These are phyloP conservation scores for Sthenelais limicola DNA, from an alignment of 2,888 invertebrate genomes.

Conservation along the genomic window DNA sequence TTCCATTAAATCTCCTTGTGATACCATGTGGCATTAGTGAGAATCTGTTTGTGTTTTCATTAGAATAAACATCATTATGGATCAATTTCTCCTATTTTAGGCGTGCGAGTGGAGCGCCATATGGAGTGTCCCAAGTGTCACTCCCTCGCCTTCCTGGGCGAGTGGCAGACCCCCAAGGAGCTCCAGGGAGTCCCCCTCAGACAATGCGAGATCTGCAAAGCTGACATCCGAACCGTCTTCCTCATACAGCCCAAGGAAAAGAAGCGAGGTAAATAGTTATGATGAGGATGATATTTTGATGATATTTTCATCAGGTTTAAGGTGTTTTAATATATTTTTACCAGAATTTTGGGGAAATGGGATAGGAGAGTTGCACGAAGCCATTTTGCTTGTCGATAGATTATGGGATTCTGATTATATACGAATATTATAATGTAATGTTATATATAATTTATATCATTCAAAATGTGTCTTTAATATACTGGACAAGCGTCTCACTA, in stretches of 20 bases:
- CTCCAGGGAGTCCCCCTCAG: constrained; percentile 58
- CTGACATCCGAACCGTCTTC: constrained; percentile 60
- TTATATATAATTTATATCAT: too few species aligned
- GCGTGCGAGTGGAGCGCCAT: constrained; percentile 62
- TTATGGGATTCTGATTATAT: too few species aligned
- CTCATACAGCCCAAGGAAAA: constrained; percentile 69
- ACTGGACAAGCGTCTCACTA: too few species aligned
- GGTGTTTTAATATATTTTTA: too few species aligned
- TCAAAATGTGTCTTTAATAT: too few species aligned
- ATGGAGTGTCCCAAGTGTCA: constrained; percentile 66
- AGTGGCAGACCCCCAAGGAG: constrained; percentile 70
- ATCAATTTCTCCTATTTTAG: constrained; percentile 50
- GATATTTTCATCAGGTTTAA: too few species aligned
- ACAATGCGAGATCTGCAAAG: constrained; percentile 61
- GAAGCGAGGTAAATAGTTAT: constrained; percentile 51
- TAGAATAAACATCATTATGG: not conserved
- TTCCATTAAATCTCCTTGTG: too few species aligned
- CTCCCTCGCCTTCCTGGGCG: constrained; percentile 65
- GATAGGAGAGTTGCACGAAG: too few species aligned
- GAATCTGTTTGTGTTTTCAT: not conserved
- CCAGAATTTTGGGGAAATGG: too few species aligned
- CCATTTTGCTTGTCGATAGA: too few species aligned
- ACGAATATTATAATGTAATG: too few species aligned
- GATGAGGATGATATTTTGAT: too few species aligned
- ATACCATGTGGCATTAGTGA: not conserved